Percentiles rank a stretch among this genome's conserved stretches.
Evolutionary conservation across 2,113 vertebrate species (phyloP).

Genomic region (Perca schrenkii): DNA sequence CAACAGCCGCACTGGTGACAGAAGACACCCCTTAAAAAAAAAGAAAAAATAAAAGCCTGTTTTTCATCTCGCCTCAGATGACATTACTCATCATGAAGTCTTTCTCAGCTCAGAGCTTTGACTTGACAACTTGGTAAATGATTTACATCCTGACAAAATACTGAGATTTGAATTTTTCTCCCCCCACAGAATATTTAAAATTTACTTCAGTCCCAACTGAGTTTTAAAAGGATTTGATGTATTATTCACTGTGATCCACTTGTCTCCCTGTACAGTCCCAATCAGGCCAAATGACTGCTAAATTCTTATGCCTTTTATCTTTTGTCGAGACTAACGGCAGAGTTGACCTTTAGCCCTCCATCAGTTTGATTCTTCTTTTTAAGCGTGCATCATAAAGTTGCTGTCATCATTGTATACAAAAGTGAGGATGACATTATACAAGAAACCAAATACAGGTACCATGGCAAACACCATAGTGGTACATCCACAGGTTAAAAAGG

Average conservation of each 20-base stretch:
- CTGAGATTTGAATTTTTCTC: slow-evolving; percentile 19
- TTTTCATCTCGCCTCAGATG: slow-evolving; percentile 32
- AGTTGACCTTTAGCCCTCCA: slow-evolving; percentile 17
- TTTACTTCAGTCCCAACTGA: slow-evolving; percentile 43
- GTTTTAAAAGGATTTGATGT: slow-evolving; percentile 44
- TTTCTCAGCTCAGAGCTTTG: slow-evolving; percentile 18
- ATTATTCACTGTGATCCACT: slow-evolving; percentile 55
- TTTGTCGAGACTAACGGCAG: neutral
- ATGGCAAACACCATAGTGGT: neutral
- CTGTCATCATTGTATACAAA: neutral
- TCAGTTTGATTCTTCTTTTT: neutral
- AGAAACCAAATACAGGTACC: neutral
- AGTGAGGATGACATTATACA: neutral
- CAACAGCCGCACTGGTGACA: slow-evolving; percentile 41
- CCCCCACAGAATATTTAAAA: slow-evolving; percentile 28
- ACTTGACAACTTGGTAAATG: slow-evolving; percentile 46
- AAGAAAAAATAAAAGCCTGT: neutral
- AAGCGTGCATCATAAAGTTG: neutral
- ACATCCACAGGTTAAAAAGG: neutral
- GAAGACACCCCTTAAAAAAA: neutral
- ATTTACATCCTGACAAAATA: slow-evolving; percentile 50
- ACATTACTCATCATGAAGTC: slow-evolving; percentile 27
- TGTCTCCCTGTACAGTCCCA: slow-evolving; percentile 19
- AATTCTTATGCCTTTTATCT: slow-evolving; percentile 12
- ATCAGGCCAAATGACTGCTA: slow-evolving; percentile 32